Conservation (phyloP, 2,888 invertebrate species). For the Apotomis turbidana region DNA sequence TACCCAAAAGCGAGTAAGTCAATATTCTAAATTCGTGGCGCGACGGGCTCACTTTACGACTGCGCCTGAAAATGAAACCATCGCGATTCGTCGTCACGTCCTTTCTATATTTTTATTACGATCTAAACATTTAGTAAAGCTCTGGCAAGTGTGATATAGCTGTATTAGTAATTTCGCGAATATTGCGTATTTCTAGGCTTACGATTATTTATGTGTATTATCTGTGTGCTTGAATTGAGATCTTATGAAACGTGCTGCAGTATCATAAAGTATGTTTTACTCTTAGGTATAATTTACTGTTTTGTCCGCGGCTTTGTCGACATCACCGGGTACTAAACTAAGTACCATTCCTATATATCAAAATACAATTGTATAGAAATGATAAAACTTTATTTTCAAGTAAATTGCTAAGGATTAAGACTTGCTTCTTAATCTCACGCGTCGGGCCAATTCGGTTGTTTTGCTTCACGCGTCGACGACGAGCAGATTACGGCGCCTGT, state of each 20-base stretch:
- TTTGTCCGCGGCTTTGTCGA: too few relatives aligned
- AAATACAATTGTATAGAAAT: too few relatives aligned
- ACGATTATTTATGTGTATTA: constrained; percentile 1
- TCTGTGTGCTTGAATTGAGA: too few relatives aligned
- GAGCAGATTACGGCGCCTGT: not conserved
- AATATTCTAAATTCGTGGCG: constrained; percentile 39
- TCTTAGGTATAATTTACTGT: too few relatives aligned
- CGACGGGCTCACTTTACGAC: constrained; percentile 36
- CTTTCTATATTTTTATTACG: constrained; percentile 50
- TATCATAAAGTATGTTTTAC: too few relatives aligned
- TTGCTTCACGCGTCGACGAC: not conserved
- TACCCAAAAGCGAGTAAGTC: constrained; percentile 29
- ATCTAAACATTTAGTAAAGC: constrained; percentile 46
- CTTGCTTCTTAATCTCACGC: not conserved
- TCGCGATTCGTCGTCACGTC: constrained; percentile 60
- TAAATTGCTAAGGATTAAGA: not conserved
- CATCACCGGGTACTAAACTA: too few relatives aligned
- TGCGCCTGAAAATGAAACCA: constrained; percentile 56
- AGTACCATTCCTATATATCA: too few relatives aligned
- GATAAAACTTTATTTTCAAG: not conserved
- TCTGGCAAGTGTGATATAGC: constrained; percentile 30
- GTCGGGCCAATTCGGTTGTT: not conserved
- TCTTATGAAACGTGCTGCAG: not conserved
- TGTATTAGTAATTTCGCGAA: constrained; percentile 25
- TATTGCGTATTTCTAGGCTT: constrained; percentile 21